These are phyloP conservation scores for Yponomeuta evonymella DNA, from an alignment of 2,888 invertebrate species.

Conservation along the genomic window DNA sequence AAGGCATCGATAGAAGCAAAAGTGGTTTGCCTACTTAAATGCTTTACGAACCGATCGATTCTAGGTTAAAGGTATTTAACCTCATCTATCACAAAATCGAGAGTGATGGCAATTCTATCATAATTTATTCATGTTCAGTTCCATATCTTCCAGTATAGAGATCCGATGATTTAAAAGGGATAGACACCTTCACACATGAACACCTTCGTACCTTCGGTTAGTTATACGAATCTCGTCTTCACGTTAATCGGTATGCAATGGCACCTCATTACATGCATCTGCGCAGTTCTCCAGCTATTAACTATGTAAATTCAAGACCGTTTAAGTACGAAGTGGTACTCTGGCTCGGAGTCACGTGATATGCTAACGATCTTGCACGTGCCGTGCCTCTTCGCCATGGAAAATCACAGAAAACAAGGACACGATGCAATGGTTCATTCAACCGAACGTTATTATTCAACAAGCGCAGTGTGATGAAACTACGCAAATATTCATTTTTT, in stretches of 20 bases:
- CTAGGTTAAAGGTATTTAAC: neutral
- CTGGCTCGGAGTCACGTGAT: slow-evolving; percentile 10
- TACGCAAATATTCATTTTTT: slow-evolving; percentile 54
- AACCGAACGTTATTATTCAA: slow-evolving; percentile 74
- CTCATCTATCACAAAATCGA: neutral
- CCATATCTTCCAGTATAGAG: neutral
- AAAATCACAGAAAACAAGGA: slow-evolving; percentile 76
- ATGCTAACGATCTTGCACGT: slow-evolving; percentile 38
- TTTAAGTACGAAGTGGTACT: neutral
- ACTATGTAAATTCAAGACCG: slow-evolving; percentile 26
- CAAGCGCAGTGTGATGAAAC: slow-evolving; percentile 70
- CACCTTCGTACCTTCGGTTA: neutral
- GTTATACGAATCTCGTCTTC: neutral
- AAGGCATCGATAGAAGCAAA: too few relatives aligned
- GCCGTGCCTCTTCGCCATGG: slow-evolving; percentile 47
- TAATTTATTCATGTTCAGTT: neutral
- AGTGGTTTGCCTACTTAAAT: neutral
- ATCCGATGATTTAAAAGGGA: neutral
- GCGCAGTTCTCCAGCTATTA: slow-evolving; percentile 41
- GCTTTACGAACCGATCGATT: neutral
- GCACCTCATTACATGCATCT: slow-evolving; percentile 29
- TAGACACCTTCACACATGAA: neutral
- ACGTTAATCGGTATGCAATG: neutral
- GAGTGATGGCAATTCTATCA: neutral
- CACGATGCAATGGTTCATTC: slow-evolving; percentile 74